Evolutionary conservation across 2,888 invertebrate species (phyloP), one percentile per base, ranked within the genome.

Genomic region (Sesamia inferens): DNA sequence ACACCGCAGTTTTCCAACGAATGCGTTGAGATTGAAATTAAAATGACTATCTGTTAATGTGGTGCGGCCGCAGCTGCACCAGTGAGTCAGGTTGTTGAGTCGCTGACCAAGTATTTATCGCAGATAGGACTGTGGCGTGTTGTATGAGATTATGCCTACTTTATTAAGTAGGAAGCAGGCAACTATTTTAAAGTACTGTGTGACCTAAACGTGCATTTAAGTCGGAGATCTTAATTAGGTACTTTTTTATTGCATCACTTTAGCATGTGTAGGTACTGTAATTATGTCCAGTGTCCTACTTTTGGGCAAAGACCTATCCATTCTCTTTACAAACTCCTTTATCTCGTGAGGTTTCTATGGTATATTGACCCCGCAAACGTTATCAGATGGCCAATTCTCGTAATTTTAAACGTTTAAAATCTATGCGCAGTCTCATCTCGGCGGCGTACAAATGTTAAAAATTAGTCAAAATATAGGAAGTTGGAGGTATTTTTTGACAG

Each of bases 21-120:
- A 82, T 82, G 81, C 69, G 83, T 71, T 76, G 81, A 81, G 84
- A 86, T 88, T 87, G 82, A 85, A 87, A 88, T 89, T 87, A 86
- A 87, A 87, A 84, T 87, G 79, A 87, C 82, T 89, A 89, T 89
- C 89, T 79, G 83, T 78, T 85, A 80, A 81, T 84, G 85, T 86
- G 80, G 80, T 63, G 71, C 74, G 74, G 74, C 76, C 79, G 82
- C 88, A 87, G 89, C 89, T 89, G 89, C 73, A 83, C 78, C 42
- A 31, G 72, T 88, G 89, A 89, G 80, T 89, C 89, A 89, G 71
- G 11, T 42, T 31, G 68, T 39, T 24, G 79, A 61, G 39, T 62
- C 57, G 44, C 31, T 51, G 79, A 76, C 5, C 61, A 78, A 67
- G 75, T 31, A 80, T 77, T 54, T 67, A 31, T 13, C 58, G 54